Percentiles rank a stretch among this genome's conserved stretches.
phyloP scores from a whole-genome alignment of 2,797 vertebrate species.

The Chelon labrosus region DNA sequence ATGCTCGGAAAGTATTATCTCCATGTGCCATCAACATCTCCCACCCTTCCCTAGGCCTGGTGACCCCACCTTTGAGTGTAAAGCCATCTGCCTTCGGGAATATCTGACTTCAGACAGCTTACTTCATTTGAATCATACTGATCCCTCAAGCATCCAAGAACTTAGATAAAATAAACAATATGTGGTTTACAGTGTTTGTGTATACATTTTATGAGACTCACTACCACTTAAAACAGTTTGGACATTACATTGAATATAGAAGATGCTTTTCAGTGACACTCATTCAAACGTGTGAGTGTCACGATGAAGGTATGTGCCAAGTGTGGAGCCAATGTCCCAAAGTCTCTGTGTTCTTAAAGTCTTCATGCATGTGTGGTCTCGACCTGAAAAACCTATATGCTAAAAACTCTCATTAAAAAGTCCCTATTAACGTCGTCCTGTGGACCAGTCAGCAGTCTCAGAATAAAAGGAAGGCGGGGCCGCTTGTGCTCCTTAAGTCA shows the following conservation, averaged over 20 bases:
- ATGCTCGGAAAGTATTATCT: not conserved
- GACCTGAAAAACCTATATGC: conserved; percentile 61
- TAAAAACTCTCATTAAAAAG: conserved; percentile 68
- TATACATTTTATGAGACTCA: conserved; percentile 40
- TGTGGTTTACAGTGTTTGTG: conserved; percentile 52
- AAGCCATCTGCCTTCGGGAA: too few species aligned
- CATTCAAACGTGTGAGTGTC: conserved; percentile 24
- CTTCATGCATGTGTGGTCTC: conserved; percentile 58
- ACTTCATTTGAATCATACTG: conserved; percentile 36
- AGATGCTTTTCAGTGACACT: conserved; percentile 30
- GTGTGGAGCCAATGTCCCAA: conserved; percentile 39
- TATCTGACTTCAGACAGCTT: too few species aligned
- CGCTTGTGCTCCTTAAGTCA: conserved; percentile 81
- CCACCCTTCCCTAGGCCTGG: not conserved
- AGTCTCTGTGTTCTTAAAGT: conserved; percentile 42
- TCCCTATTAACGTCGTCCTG: conserved; percentile 59
- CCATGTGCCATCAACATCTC: not conserved
- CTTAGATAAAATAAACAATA: conserved; percentile 20
- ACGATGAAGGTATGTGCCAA: not conserved
- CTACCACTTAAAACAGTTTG: conserved; percentile 41
- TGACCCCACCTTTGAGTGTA: not conserved
- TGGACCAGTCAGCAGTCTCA: conserved; percentile 75
- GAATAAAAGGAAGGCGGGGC: conserved; percentile 71
- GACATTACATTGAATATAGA: conserved; percentile 50
- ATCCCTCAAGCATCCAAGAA: conserved; percentile 23